These are phyloP conservation scores for Andrena camellia DNA, from an alignment of 2,888 invertebrate species.

Conservation along the genomic window DNA sequence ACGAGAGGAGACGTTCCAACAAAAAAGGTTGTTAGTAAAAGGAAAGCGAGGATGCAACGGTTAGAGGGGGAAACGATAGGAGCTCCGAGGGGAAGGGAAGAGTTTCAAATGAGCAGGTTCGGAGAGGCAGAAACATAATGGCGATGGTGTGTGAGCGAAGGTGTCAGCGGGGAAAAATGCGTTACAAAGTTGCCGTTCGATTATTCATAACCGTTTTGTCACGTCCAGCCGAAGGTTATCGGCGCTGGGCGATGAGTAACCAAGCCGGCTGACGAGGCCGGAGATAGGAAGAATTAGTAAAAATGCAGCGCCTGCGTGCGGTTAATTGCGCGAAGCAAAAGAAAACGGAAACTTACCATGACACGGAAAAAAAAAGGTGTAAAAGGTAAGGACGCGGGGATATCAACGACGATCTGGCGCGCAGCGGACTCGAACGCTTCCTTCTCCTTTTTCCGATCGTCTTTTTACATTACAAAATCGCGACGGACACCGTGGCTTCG, in stretches of 20 bases:
- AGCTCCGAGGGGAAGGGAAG: background rate
- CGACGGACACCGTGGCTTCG: no score
- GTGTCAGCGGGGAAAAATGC: slow-evolving; percentile 26
- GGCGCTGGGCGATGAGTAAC: slow-evolving; percentile 25
- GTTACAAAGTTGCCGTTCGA: slow-evolving; percentile 16
- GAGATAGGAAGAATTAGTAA: slow-evolving; percentile 35
- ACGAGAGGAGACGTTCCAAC: no score
- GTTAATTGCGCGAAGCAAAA: slow-evolving; percentile 35
- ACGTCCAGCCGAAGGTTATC: slow-evolving; percentile 43
- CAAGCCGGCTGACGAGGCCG: slow-evolving; percentile 11
- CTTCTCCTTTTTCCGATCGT: background rate
- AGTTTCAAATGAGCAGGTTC: background rate
- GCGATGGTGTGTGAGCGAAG: background rate
- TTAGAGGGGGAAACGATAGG: background rate
- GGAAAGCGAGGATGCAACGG: no score
- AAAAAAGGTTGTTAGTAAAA: no score
- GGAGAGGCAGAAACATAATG: no score
- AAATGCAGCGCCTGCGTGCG: slow-evolving; percentile 26
- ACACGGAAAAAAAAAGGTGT: background rate
- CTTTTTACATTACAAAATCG: background rate
- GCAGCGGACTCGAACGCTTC: background rate
- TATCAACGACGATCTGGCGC: slow-evolving; percentile 37
- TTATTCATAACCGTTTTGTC: slow-evolving; percentile 47
- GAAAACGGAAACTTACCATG: slow-evolving; percentile 50
- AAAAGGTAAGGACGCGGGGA: background rate